Evolutionary conservation across 2,888 invertebrate species (phyloP).

Genomic region (Callyntrura sp.): DNA sequence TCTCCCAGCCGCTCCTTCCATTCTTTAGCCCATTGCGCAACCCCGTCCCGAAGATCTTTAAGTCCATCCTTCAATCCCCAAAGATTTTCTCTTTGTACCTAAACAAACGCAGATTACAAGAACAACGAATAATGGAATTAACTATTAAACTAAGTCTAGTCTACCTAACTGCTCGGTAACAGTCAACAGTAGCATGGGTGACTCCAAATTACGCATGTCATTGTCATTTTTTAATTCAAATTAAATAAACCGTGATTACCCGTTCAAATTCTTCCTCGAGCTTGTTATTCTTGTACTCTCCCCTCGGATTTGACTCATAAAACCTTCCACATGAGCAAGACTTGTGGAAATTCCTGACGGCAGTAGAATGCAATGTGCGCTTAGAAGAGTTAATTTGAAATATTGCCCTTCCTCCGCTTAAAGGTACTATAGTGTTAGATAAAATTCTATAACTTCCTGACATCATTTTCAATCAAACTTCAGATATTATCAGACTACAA

Average conservation of each 20-base stretch:
- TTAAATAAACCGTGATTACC: too few species aligned
- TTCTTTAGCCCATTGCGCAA: conserved; percentile 89
- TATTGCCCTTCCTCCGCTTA: too few species aligned
- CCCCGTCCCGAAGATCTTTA: conserved; percentile 89
- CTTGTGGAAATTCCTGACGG: conserved; percentile 39
- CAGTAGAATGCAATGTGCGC: too few species aligned
- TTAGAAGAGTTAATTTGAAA: too few species aligned
- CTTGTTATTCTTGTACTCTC: conserved; percentile 87
- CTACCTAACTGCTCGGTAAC: conserved; percentile 3
- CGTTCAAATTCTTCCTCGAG: conserved; percentile 85
- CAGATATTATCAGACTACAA: too few species aligned
- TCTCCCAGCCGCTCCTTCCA: conserved; percentile 88
- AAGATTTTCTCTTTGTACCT: conserved; percentile 71
- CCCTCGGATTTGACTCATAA: conserved; percentile 88
- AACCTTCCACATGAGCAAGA: conserved; percentile 85
- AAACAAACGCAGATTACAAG: too few species aligned
- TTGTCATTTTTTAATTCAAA: background rate
- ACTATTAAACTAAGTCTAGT: background rate
- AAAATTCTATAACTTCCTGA: too few species aligned
- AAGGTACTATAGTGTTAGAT: too few species aligned
- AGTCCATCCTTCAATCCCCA: conserved; percentile 87
- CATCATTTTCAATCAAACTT: too few species aligned
- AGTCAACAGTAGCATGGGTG: background rate
- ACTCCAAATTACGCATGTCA: background rate
- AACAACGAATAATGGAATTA: background rate